These are phyloP conservation scores for Sebastes aleutianus DNA, from an alignment of 2,797 vertebrate species.

Conservation along the genomic window DNA sequence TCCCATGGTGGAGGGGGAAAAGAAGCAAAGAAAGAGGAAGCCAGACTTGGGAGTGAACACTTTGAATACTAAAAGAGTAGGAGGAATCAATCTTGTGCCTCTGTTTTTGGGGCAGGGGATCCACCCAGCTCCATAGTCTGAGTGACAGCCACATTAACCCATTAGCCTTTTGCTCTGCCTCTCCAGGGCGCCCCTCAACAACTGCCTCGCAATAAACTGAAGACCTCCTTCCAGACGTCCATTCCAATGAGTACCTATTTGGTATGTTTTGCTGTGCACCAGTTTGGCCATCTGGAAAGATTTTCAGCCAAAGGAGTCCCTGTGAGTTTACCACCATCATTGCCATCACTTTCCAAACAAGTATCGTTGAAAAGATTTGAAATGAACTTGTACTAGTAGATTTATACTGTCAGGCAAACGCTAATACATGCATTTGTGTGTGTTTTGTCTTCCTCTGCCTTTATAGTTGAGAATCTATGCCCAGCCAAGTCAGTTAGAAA, in stretches of 20 bases:
- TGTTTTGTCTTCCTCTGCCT: constrained; percentile 2
- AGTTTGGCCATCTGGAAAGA: constrained; percentile 74
- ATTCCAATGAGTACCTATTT: constrained; percentile 98
- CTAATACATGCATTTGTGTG: neutral
- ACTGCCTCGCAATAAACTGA: constrained; percentile 64
- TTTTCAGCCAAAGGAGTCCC: constrained; percentile 78
- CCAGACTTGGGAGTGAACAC: neutral
- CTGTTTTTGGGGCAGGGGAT: neutral
- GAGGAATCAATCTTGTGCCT: constrained; percentile 12
- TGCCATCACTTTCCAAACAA: neutral
- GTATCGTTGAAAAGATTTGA: neutral
- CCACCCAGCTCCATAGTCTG: neutral
- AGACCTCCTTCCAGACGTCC: constrained; percentile 86
- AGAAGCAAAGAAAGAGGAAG: neutral
- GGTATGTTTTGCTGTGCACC: constrained; percentile 96
- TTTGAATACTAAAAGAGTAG: constrained; percentile 7
- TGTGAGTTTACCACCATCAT: constrained; percentile 80
- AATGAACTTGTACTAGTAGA: neutral
- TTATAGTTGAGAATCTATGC: constrained; percentile 90
- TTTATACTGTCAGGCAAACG: neutral
- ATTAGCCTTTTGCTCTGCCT: neutral
- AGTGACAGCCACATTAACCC: constrained; percentile 1
- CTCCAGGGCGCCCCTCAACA: constrained; percentile 49
- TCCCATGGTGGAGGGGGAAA: neutral
- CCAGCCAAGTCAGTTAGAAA: constrained; percentile 86